A percentile compares a stretch with the other conserved stretches of the same genome.
These are phyloP conservation scores for Drosophila siamana DNA, from an alignment of 2,888 invertebrate species.

Conservation along the genomic window DNA sequence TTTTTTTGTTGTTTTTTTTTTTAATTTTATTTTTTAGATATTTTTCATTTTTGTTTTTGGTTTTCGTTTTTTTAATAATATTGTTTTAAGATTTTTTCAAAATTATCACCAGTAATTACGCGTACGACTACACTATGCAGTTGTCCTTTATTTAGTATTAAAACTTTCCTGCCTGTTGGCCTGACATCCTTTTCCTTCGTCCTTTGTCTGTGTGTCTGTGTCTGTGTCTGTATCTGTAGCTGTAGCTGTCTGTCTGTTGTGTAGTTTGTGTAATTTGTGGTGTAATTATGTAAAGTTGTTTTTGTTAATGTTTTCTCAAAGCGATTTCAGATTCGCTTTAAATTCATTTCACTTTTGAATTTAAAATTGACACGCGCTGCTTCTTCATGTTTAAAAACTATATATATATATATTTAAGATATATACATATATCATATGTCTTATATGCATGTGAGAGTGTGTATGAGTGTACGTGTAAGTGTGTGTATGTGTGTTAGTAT, in stretches of 20 bases:
- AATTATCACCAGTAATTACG: slow-evolving; percentile 85
- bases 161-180: slow-evolving; percentile 46
- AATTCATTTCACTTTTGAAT: slow-evolving; percentile 46
- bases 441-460: slow-evolving; percentile 30
- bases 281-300: slow-evolving; percentile 74
- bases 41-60: slow-evolving; percentile 36
- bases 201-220: slow-evolving; percentile 51
- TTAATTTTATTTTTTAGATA: slow-evolving; percentile 30
- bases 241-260: slow-evolving; percentile 45
- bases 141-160: slow-evolving; percentile 66
- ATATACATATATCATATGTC: slow-evolving; percentile 38
- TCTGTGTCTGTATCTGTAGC: slow-evolving; percentile 25
- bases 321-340: slow-evolving; percentile 47
- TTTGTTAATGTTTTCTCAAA: slow-evolving; percentile 50
- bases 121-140: slow-evolving; percentile 82
- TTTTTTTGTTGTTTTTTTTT: slow-evolving; percentile 10
- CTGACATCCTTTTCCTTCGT: slow-evolving; percentile 38
- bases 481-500: slow-evolving; percentile 45
- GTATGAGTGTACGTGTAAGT: slow-evolving; percentile 31
- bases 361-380: slow-evolving; percentile 77
- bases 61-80: slow-evolving; percentile 44
- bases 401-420: slow-evolving; percentile 50
- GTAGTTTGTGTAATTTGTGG: slow-evolving; percentile 76
- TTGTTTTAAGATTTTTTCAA: slow-evolving; percentile 70
- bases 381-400: slow-evolving; percentile 70